Evolutionary conservation across 2,113 vertebrate genomes (phyloP), one percentile per base, ranked within the genome.

Genomic region (Odontesthes bonariensis): DNA sequence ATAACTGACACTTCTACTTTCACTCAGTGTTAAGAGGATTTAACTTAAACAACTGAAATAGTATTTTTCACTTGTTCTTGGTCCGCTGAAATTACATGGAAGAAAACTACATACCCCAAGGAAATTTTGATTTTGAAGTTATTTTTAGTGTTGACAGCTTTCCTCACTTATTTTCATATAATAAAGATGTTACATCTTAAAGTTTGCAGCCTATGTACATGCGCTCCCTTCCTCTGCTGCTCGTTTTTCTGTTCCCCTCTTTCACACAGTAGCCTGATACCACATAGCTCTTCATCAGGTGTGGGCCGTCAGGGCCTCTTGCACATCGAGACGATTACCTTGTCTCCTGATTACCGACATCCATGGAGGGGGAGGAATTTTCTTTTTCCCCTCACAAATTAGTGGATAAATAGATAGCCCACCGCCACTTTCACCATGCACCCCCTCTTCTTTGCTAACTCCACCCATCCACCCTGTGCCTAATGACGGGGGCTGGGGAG

Each of bases 351-450:
- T 97, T 97, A 96, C 96, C 96, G 96, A 96, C 96, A 96, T 95
- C 96, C 96, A 96, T 94, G 95, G 67, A 80, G 86, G 76, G 75
- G 78, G 77, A 78, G 60, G 52, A 38, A 54, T 59, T 72, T 81
- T 73, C 80, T 96, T 51, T 65, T 81, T 70, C 77, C 96, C 95
- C 96, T 95, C 96, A 97, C 97, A 98, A 98, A 98, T 98, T 98
- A 99, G 96, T 94, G 96, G 97, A 98, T 99, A 98, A 98, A 99
- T 99, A 99, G 96, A 97, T 97, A 98, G 90, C 96, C 95, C 96
- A 95, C 96, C 96, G 96, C 95, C 69, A 61, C 74, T 23, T 47
- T 61, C 75, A 64, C 80, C 63, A 59, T 83, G 77, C 81, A 61
- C 64, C 79, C 69, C 91, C 96, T 95, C 95, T 95, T 95, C 95